Conservation (phyloP, 2,113 vertebrate genomes). For the Hassar affinis region DNA sequence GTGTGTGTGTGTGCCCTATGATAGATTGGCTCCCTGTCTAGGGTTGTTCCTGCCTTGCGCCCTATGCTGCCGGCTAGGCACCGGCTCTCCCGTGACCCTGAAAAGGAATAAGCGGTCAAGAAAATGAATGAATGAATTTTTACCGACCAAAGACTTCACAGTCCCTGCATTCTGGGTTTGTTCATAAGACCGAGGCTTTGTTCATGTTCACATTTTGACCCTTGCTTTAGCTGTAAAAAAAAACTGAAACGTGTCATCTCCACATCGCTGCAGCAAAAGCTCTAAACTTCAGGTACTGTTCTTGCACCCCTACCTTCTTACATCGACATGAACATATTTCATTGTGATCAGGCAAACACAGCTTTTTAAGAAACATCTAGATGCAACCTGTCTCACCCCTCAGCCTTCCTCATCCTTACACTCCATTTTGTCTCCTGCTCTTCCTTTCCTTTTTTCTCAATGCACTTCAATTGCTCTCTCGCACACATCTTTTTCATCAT, state of each 20-base stretch:
- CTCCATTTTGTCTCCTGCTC: slow-evolving; percentile 22
- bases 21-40: too few species aligned
- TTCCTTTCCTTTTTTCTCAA: neutral
- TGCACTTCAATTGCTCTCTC: slow-evolving; percentile 4
- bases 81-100: too few species aligned
- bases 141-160: neutral
- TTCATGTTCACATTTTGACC: neutral
- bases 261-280: neutral
- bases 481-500: slow-evolving; percentile 6
- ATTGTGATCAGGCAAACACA: neutral
- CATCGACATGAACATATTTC: neutral
- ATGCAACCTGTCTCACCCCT: neutral
- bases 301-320: neutral
- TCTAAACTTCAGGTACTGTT: neutral
- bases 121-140: too few species aligned
- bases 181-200: neutral
- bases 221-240: neutral
- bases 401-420: neutral
- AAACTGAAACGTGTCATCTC: neutral
- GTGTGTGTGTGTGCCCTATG: too few species aligned
- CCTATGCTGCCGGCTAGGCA: too few species aligned
- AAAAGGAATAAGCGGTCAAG: too few species aligned
- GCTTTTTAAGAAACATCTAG: neutral
- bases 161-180: neutral
- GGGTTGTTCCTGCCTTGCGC: too few species aligned